Evolutionary conservation across 2,797 vertebrate genomes (phyloP), one percentile per base, ranked within the genome.

Genomic region (Crax fasciolata): DNA sequence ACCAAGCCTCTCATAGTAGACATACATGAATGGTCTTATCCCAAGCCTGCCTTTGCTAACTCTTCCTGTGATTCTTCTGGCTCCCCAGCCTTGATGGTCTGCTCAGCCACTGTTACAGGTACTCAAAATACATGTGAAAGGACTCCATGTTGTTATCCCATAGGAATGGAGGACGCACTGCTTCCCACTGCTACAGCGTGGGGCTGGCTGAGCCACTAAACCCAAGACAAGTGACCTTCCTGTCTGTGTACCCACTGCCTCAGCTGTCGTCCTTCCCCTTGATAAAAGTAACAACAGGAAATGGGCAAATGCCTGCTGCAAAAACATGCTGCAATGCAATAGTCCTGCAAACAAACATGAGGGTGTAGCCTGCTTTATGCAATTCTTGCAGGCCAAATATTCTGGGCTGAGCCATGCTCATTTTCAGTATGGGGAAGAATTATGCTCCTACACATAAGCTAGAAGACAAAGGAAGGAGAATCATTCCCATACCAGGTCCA

Each of bases 211-310:
- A 28, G 24, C 18, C 27, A n/a, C 17, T 20, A 15, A 39, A 57
- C 44, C 15, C 18, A 21, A 25, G 8, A 1, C 1, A 0, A 3
- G 35, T 18, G 30, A 46, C 13, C n/a, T 9, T 0, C 0, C 5
- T 63, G 9, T 25, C 58, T 18, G 11, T 11, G 19, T 21, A 46
- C 13, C 8, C 67, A 13, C 32, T 63, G 32, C 24, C 18, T 65
- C 35, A 21, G 1, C 12, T 18, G 10, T 2, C 5, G n/a, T 66
- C 6, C 3, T n/a, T 66, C 6, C 3, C 30, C 12, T 8, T 51
- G 39, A 4, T 2, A 3, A 2, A 16, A 9, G 35, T 32, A 72
- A 55, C 24, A 46, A 3, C 0, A 10, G 18, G 24, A 91, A 38
- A 15, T 8, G 38, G 52, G 14, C 27, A 41, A 84, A 43, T 3